These are phyloP conservation scores for Canis aureus DNA, from an alignment of 2,113 vertebrate genomes.

Conservation along the genomic window DNA sequence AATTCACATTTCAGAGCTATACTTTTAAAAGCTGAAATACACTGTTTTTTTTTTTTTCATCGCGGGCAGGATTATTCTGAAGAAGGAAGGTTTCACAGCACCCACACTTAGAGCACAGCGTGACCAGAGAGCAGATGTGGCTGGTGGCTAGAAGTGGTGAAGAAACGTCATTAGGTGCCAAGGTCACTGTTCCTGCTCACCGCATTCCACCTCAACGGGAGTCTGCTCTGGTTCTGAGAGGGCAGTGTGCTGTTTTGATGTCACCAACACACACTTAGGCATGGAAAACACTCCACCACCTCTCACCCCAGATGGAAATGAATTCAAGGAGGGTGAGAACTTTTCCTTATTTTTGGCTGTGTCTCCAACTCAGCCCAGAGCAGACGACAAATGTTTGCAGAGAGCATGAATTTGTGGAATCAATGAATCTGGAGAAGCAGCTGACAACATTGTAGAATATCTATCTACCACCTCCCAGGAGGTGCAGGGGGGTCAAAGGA, in stretches of 20 bases:
- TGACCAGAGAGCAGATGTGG: conserved; percentile 23
- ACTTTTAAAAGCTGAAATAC: conserved; percentile 47
- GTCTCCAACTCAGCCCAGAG: not conserved
- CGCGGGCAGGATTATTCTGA: not conserved
- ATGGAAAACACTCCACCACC: not conserved
- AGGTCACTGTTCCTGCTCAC: conserved; percentile 61
- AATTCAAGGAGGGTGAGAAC: not conserved
- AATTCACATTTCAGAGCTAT: conserved; percentile 55
- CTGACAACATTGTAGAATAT: not conserved
- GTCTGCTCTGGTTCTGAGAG: not conserved
- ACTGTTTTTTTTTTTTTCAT: not conserved
- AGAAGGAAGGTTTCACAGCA: conserved; percentile 55
- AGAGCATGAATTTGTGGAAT: not conserved
- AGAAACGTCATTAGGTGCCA: conserved; percentile 67
- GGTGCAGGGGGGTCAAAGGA: not conserved
- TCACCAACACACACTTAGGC: not conserved
- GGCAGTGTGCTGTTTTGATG: not conserved
- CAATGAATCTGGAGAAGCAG: not conserved
- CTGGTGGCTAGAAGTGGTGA: conserved; percentile 29
- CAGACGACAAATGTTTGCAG: not conserved
- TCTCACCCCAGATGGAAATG: not conserved
- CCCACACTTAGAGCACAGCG: not conserved
- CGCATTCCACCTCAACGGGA: not conserved
- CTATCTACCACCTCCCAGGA: not conserved
- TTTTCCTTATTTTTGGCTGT: not conserved